A percentile compares a stretch with the other conserved stretches of the same genome.
Evolutionary conservation across 2,797 vertebrate genomes (phyloP).

Genomic region (Apogon talboti): DNA sequence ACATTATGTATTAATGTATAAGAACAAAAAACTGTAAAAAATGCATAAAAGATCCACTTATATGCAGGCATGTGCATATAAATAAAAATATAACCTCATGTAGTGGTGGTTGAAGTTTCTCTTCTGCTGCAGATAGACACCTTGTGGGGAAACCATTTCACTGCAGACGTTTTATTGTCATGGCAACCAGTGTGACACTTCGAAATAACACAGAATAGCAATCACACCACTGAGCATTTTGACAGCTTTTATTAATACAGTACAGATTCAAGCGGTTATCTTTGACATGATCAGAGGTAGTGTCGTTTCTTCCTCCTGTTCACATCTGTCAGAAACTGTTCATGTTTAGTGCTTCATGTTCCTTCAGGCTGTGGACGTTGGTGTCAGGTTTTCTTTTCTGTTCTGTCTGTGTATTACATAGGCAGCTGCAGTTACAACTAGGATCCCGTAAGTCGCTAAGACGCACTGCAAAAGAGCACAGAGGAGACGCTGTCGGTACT

Average conservation of each 20-base stretch:
- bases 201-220: neutral
- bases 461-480: constrained; percentile 68
- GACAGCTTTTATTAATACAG: constrained; percentile 35
- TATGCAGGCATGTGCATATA: too few relatives aligned
- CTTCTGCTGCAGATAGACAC: neutral
- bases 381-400: constrained; percentile 41
- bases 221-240: constrained; percentile 3
- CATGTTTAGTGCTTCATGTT: neutral
- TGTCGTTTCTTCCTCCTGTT: constrained; percentile 1
- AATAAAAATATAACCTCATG: neutral
- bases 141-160: constrained; percentile 13
- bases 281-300: neutral
- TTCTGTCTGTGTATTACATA: constrained; percentile 54
- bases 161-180: constrained; percentile 8
- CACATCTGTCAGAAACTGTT: constrained; percentile 1
- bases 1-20: too few relatives aligned
- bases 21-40: too few relatives aligned
- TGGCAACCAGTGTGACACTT: constrained; percentile 6
- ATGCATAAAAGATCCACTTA: too few relatives aligned
- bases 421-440: constrained; percentile 54
- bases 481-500: neutral
- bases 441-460: constrained; percentile 67
- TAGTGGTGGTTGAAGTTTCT: neutral
- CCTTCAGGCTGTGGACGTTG: constrained; percentile 39
- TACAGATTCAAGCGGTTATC: neutral